phyloP scores from a whole-genome alignment of 2,113 vertebrate species.

The Atractosteus spatula region DNA sequence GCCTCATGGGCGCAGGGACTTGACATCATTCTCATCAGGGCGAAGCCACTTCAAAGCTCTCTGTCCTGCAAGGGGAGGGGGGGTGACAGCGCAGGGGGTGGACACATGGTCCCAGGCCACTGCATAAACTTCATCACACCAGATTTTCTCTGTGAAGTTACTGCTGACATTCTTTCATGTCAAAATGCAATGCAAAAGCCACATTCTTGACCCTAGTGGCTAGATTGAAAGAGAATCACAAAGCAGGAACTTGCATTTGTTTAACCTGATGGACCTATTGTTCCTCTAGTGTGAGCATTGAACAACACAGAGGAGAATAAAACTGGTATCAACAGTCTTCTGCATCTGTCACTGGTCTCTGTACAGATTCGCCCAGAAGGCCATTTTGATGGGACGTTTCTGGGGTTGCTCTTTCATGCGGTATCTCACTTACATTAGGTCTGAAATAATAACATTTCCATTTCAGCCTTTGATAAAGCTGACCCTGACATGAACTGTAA shows the following conservation, averaged over 20 bases:
- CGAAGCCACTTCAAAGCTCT: conserved; percentile 24
- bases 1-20: neutral
- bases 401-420: too few species aligned
- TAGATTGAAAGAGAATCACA: conserved; percentile 17
- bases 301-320: conserved; percentile 1
- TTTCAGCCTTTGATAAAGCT: too few species aligned
- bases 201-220: conserved; percentile 22
- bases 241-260: conserved; percentile 18
- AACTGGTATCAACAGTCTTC: too few species aligned
- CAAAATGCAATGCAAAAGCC: conserved; percentile 21
- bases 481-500: too few species aligned
- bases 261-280: neutral
- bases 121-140: neutral
- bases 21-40: conserved; percentile 1
- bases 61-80: neutral
- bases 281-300: conserved; percentile 9
- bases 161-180: conserved; percentile 5
- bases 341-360: too few species aligned
- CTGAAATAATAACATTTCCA: too few species aligned
- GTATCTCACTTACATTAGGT: too few species aligned
- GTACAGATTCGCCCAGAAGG: too few species aligned
- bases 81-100: neutral
- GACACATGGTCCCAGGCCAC: neutral
- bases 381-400: too few species aligned
- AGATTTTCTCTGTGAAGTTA: conserved; percentile 1